Percentiles rank a stretch among this genome's conserved stretches.
phyloP scores from a whole-genome alignment of 2,113 vertebrate genomes.

The Campylorhamphus procurvoides region DNA sequence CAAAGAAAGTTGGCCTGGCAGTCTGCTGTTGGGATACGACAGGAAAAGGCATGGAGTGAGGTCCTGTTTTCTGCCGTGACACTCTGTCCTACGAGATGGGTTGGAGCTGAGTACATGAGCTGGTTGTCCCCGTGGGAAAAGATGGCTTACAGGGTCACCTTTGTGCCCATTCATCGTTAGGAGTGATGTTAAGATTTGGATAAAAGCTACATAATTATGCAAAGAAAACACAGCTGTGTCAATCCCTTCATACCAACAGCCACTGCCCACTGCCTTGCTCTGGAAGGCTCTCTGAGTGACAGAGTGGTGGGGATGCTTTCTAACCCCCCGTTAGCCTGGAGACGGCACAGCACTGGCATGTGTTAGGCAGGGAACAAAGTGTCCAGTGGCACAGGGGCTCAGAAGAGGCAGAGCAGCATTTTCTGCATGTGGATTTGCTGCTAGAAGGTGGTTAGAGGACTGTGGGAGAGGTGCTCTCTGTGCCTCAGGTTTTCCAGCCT shows the following conservation, averaged over 20 bases:
- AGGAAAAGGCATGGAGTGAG: neutral
- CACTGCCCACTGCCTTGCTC: rapidly evolving
- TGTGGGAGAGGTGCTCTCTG: neutral
- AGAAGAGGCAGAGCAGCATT: neutral
- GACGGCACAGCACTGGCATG: rapidly evolving
- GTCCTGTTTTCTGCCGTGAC: neutral
- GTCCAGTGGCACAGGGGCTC: neutral
- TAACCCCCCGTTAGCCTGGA: rapidly evolving
- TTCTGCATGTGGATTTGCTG: neutral
- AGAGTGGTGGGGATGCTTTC: neutral
- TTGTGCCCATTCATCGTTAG: rapidly evolving
- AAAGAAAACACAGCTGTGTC: rapidly evolving
- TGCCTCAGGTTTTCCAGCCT: neutral
- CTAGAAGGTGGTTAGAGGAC: neutral
- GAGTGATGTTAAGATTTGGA: neutral
- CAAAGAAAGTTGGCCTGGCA: conserved; percentile 94
- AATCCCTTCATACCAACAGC: neutral
- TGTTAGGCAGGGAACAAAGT: neutral
- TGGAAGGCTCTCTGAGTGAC: neutral
- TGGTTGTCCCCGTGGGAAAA: neutral
- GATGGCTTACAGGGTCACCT: neutral
- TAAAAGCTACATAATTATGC: neutral
- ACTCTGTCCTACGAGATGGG: neutral
- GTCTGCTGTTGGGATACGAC: conserved; percentile 85
- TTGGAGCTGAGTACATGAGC: neutral